Evolutionary conservation across 2,113 vertebrate species (phyloP), one percentile per base, ranked within the genome.

Genomic region (Silurus asotus): DNA sequence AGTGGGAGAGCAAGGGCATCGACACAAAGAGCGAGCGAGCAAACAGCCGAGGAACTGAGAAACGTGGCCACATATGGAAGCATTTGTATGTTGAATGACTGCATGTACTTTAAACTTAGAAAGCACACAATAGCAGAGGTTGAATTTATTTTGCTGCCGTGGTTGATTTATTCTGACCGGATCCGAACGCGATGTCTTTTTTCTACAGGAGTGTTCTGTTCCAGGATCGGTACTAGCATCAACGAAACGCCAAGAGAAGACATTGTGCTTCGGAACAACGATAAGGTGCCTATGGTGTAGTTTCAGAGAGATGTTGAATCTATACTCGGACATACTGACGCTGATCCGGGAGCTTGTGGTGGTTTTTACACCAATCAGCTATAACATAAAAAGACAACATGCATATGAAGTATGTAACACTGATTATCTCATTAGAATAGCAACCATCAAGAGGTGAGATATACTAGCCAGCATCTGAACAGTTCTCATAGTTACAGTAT

Each of bases 1-100:
- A 70, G 74, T 77, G 61, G 83, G 74, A 51, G 74, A 55, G 25
- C 17, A 56, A 53, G 74, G 74, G 61, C 64, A 69, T 65, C 20
- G 14, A 49, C 48, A 51, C 37, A 81, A 81, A 81, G 37, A 81
- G 80, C 80, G 37, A 81, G 80, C 80, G 28, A 1, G n/a, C 61
- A 25, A 82, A 75, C 8, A 25, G 59, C 25, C 25, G 13, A 37
- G 53, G 58, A 84, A 62, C 37, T 51, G 53, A 72, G 56, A 53
- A 25, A 78, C 59, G 55, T 25, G 77, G 19, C 45, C 45, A 53
- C 58, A 64, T 84, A 84, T 62, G 72, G 64, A 64, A 65, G 14
- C n/a, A 65, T 84, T 59, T 65, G 48, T 9, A 48, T 55, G 48
- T 59, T 10, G 51, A 84, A 76, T 53, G 65, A 76, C 53, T 75